Evolutionary conservation across 2,797 vertebrate genomes (phyloP).

Genomic region (Scolopax rusticola): DNA sequence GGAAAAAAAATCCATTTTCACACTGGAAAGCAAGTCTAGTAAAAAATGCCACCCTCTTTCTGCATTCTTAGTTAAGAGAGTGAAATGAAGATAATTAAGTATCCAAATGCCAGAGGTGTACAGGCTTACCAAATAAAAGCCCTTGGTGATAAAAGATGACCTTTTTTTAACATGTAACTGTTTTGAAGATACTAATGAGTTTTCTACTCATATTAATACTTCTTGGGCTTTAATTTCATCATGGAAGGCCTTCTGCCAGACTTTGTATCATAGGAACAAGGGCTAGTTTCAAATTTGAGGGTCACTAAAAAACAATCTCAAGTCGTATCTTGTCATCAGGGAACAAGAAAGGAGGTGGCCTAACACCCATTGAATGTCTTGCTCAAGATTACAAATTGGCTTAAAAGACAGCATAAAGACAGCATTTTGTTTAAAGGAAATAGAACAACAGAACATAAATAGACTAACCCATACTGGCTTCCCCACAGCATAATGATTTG

Average conservation of each 20-base stretch:
- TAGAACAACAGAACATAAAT: neutral
- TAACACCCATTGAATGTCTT: neutral
- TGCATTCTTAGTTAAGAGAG: neutral
- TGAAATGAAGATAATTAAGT: neutral
- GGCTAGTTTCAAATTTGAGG: neutral
- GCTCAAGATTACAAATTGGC: neutral
- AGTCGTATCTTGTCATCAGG: neutral
- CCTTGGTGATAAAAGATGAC: neutral
- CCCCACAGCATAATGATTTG: neutral
- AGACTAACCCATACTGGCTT: neutral
- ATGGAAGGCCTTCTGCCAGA: neutral
- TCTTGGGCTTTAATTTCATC: neutral
- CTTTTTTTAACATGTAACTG: accelerated
- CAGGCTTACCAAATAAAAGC: neutral
- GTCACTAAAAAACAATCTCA: neutral
- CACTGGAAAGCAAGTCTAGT: neutral
- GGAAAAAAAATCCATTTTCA: neutral
- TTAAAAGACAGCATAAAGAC: neutral
- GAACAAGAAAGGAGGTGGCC: neutral
- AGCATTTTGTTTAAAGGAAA: neutral
- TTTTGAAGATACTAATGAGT: neutral
- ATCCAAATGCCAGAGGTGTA: neutral
- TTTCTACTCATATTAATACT: neutral
- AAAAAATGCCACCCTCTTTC: neutral
- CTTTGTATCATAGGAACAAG: neutral